phyloP scores from a whole-genome alignment of 1,140 invertebrate genomes.

The Heliothis subflexa region DNA sequence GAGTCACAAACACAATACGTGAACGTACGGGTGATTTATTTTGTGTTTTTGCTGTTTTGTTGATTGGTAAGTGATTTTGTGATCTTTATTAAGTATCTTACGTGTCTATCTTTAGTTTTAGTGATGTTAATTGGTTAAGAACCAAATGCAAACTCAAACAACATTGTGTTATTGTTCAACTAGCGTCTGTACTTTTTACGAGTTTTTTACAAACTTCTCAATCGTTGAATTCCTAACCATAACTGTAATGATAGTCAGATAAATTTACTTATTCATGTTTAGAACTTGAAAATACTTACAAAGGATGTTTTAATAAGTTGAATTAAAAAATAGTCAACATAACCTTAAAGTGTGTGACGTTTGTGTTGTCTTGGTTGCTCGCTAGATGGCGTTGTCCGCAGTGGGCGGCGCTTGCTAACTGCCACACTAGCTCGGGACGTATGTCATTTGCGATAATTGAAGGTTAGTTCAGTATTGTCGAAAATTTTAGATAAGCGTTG shows the following conservation, averaged over 20 bases:
- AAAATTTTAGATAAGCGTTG: conserved; percentile 61
- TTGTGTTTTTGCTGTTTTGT: conserved; percentile 43
- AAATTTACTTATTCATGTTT: background rate
- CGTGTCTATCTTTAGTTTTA: conserved; percentile 9
- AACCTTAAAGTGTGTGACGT: conserved; percentile 66
- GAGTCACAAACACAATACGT: conserved; percentile 71
- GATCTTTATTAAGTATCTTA: conserved; percentile 42
- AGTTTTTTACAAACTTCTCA: conserved; percentile 45
- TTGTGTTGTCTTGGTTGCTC: conserved; percentile 38
- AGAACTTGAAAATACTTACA: background rate
- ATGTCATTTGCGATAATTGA: conserved; percentile 62
- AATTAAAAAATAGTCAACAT: conserved; percentile 51
- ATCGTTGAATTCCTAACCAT: background rate
- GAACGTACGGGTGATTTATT: conserved; percentile 51
- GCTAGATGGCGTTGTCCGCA: conserved; percentile 70
- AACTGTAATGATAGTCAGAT: background rate
- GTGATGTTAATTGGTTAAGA: background rate
- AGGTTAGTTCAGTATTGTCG: conserved; percentile 57
- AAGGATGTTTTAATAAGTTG: conserved; percentile 19
- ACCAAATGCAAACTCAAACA: background rate
- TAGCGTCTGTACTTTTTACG: conserved; percentile 66
- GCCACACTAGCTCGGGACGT: conserved; percentile 52
- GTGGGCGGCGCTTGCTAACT: conserved; percentile 61
- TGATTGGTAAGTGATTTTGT: conserved; percentile 60
- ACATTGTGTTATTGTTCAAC: conserved; percentile 56